These are phyloP conservation scores for Rattus norvegicus DNA, from an alignment of 2,113 vertebrate species.

Conservation along the genomic window DNA sequence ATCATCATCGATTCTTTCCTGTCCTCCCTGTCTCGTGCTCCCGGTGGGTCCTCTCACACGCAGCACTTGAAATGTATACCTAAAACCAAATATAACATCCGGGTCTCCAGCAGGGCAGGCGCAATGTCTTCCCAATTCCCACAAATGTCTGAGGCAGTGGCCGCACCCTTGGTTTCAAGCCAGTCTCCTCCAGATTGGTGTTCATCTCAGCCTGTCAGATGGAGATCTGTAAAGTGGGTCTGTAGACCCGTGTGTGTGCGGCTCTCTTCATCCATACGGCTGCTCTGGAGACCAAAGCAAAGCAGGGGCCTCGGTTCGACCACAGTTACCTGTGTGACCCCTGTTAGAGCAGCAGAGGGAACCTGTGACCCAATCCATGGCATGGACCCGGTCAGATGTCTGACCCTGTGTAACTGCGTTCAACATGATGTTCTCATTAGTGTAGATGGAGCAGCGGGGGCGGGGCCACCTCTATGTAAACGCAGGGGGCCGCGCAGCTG, in stretches of 20 bases:
- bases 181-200: background rate
- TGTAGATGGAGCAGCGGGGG: too few species aligned
- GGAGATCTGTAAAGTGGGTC: background rate
- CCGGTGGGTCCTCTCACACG: background rate
- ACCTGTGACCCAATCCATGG: background rate
- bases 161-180: background rate
- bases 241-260: rapidly evolving
- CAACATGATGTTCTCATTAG: background rate
- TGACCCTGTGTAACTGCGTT: rapidly evolving
- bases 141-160: background rate
- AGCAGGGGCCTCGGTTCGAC: background rate
- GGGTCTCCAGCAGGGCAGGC: background rate
- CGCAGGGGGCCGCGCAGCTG: rapidly evolving
- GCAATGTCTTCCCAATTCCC: background rate
- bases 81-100: background rate
- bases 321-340: background rate
- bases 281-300: background rate
- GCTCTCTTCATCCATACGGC: background rate
- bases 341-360: background rate
- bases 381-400: background rate
- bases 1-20: background rate
- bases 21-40: background rate
- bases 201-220: background rate
- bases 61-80: background rate
- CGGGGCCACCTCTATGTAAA: too few species aligned